Percentiles rank a stretch among this genome's conserved stretches.
Evolutionary conservation across 2,113 vertebrate genomes (phyloP).

Genomic region (Pristiophorus japonicus): DNA sequence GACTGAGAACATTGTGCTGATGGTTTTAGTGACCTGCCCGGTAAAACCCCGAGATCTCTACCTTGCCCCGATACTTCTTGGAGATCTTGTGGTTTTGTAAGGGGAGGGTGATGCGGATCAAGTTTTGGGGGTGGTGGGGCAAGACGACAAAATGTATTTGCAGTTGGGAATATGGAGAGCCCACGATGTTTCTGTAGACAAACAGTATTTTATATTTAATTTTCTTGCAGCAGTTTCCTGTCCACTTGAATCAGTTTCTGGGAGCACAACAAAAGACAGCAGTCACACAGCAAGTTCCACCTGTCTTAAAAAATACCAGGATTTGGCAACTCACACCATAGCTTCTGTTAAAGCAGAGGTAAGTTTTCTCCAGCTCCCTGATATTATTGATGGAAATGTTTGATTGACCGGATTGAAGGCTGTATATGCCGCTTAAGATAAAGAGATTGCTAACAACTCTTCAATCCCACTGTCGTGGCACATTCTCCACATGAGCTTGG

Average conservation of each 20-base stretch:
- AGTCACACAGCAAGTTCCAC: neutral
- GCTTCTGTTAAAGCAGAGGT: conserved; percentile 72
- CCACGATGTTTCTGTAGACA: neutral
- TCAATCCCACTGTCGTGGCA: neutral
- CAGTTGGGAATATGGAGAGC: neutral
- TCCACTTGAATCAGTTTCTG: neutral
- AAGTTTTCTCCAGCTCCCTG: conserved; percentile 34
- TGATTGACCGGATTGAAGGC: neutral
- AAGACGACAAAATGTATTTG: neutral
- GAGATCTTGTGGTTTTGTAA: neutral
- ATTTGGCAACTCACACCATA: conserved; percentile 70
- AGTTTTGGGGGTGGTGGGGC: neutral
- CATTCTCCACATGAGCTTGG: neutral
- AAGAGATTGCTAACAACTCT: neutral
- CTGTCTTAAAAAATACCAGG: conserved; percentile 57
- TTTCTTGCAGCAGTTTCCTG: conserved; percentile 2
- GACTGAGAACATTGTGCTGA: neutral
- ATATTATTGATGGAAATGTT: neutral
- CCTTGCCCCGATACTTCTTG: neutral
- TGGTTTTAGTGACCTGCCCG: no score
- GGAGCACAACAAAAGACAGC: neutral
- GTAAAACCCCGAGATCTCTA: neutral
- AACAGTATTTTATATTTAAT: neutral
- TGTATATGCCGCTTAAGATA: neutral
- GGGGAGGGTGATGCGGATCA: neutral